A percentile compares a stretch with the other conserved stretches of the same genome.
These are phyloP conservation scores for Porites rus DNA, from an alignment of 92 coral and sea anemone genomes.

Conservation along the genomic window DNA sequence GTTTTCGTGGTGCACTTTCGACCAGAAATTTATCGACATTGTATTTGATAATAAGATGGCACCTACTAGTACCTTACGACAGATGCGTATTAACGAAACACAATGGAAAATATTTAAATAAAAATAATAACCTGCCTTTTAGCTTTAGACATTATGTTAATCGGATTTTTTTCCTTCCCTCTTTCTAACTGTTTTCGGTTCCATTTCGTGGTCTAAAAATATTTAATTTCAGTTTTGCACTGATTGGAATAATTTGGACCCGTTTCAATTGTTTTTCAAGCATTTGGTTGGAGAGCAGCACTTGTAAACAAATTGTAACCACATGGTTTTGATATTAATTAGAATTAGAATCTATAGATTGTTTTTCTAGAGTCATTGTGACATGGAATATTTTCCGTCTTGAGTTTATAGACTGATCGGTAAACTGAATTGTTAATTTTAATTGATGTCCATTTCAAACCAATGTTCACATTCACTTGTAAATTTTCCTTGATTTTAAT, in stretches of 20 bases:
- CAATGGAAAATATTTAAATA: slow-evolving; percentile 57
- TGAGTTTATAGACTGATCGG: neutral
- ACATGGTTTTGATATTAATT: slow-evolving; percentile 82
- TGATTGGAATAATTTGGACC: slow-evolving; percentile 21
- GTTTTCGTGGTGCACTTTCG: slow-evolving; percentile 22
- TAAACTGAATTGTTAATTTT: neutral
- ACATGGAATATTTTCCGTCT: neutral
- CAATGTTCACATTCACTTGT: slow-evolving; percentile 29
- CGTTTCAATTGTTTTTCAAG: neutral
- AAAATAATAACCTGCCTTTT: slow-evolving; percentile 56
- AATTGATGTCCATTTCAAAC: slow-evolving; percentile 2
- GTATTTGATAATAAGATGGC: slow-evolving; percentile 36
- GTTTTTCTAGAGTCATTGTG: slow-evolving; percentile 12
- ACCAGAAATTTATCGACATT: slow-evolving; percentile 29
- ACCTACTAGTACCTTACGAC: slow-evolving; percentile 23
- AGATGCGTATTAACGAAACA: slow-evolving; percentile 51
- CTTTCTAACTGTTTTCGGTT: neutral
- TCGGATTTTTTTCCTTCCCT: slow-evolving; percentile 9
- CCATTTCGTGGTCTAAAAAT: neutral
- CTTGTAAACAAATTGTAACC: slow-evolving; percentile 78
- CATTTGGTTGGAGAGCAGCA: slow-evolving; percentile 47
- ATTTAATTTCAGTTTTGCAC: slow-evolving; percentile 19
- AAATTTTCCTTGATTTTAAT: slow-evolving; percentile 31
- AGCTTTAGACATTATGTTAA: slow-evolving; percentile 36
- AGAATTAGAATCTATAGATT: slow-evolving; percentile 32